Base-by-base conservation (phyloP, 2,797 vertebrate species). In the Xenops minutus region DNA sequence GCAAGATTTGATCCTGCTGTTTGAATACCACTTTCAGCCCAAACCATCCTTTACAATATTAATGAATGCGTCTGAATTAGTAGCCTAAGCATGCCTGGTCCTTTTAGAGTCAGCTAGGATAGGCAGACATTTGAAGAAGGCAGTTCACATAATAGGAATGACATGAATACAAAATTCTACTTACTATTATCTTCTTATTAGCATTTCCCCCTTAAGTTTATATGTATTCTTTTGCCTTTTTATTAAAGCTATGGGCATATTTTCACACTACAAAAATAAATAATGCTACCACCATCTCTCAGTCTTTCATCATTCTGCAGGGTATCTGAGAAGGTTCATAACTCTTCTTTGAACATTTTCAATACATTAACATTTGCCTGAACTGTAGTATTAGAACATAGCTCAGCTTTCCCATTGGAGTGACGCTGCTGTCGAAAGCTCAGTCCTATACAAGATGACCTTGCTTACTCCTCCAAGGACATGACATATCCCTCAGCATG, bases 401-500 rank as follows among this genome's bases (percentile, higher is more conserved):
- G 27, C 10, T 80, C 27, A 30, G 18, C 29, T 88, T 59, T 94
- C 41, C 27, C 0, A 1, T 10, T 75, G 41, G 58, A 78, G 27
- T 22, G 21, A 69, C 20, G 9, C 13, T 39, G 6, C 6, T 36
- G 39, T 29, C 22, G 58, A 73, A 54, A 6, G 23, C 41, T 68
- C 29, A 14, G 39, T 62, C 37, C 71, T 26, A 27, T 12, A 13
- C 4, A 27, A 22, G 44, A 43, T 17, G 36, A 74, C 12, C 20
- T 62, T 43, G 27, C 51, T 73, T 36, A 59, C n/a, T 44, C 10
- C 8, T 61, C 39, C 51, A 43, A 46, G 59, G 34, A 62, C 36
- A 54, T 0, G 4, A 18, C 23, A 7, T 46, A 17, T n/a, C 17
- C n/a, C 7, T 1, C 1, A 46, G 30, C 46, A 61, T 64, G 2